Conservation (phyloP, 2,888 invertebrate genomes). For the Hipparchia semele region DNA sequence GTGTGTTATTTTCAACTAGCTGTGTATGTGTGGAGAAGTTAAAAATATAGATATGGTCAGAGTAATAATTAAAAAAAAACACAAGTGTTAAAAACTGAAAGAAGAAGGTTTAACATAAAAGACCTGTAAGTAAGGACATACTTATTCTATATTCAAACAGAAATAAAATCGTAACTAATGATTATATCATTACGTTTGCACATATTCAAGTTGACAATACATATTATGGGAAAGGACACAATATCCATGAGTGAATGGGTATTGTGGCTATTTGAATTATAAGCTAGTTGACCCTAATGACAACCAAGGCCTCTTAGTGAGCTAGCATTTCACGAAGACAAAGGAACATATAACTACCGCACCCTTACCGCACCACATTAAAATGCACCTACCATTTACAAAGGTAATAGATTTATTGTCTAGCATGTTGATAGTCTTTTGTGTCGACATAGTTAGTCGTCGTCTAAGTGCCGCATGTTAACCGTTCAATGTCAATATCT, state of each 20-base stretch:
- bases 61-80: too few relatives aligned
- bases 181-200: conserved; percentile 1
- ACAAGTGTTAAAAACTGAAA: neutral
- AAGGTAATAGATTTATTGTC: conserved; percentile 38
- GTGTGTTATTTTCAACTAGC: too few relatives aligned
- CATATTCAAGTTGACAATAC: neutral
- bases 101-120: neutral
- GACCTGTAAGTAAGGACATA: neutral
- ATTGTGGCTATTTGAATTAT: conserved; percentile 45
- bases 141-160: neutral
- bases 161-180: neutral
- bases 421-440: conserved; percentile 22
- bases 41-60: too few relatives aligned
- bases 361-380: conserved; percentile 36
- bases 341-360: conserved; percentile 36
- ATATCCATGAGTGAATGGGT: conserved; percentile 22
- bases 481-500: conserved; percentile 11
- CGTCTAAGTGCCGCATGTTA: neutral
- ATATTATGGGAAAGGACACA: conserved; percentile 6
- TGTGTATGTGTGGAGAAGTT: too few relatives aligned
- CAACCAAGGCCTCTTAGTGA: conserved; percentile 61
- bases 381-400: conserved; percentile 25
- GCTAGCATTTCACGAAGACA: conserved; percentile 39
- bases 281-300: conserved; percentile 73
- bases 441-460: conserved; percentile 21